These are phyloP conservation scores for Pseudochromis fuscus DNA, from an alignment of 2,797 vertebrate genomes.

Conservation along the genomic window DNA sequence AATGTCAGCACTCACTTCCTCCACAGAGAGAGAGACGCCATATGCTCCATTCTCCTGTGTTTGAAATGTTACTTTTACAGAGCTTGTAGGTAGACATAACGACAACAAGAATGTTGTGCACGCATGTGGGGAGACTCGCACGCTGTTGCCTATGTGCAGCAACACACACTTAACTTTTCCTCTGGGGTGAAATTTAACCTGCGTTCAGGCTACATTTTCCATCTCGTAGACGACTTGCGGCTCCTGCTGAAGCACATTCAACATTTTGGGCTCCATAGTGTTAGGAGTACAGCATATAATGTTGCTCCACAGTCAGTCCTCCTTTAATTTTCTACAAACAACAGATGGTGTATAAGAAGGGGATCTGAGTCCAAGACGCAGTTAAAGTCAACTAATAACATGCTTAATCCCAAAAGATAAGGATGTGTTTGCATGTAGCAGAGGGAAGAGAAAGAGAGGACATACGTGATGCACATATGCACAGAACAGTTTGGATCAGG, in stretches of 20 bases:
- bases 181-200: slow-evolving; percentile 50
- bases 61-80: slow-evolving; percentile 61
- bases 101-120: slow-evolving; percentile 32
- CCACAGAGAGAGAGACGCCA: slow-evolving; percentile 41
- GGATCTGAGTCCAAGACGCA: slow-evolving; percentile 57
- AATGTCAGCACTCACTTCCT: slow-evolving; percentile 68
- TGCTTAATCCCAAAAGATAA: slow-evolving; percentile 64
- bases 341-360: slow-evolving; percentile 76
- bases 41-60: slow-evolving; percentile 49
- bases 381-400: slow-evolving; percentile 59
- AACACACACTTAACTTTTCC: slow-evolving; percentile 21
- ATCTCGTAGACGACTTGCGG: slow-evolving; percentile 33
- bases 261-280: slow-evolving; percentile 16
- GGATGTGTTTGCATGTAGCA: slow-evolving; percentile 20
- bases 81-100: slow-evolving; percentile 37
- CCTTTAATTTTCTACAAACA: slow-evolving; percentile 56
- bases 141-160: slow-evolving; percentile 10
- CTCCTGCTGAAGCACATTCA: slow-evolving; percentile 33
- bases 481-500: slow-evolving; percentile 18
- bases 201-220: slow-evolving; percentile 33
- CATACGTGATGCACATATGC: background rate
- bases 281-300: slow-evolving; percentile 28
- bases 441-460: slow-evolving; percentile 5
- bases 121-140: slow-evolving; percentile 24
- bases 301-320: slow-evolving; percentile 36